A percentile compares a stretch with the other conserved stretches of the same genome.
Evolutionary conservation across 2,113 vertebrate species (phyloP).

Genomic region (Actinemys pallida): DNA sequence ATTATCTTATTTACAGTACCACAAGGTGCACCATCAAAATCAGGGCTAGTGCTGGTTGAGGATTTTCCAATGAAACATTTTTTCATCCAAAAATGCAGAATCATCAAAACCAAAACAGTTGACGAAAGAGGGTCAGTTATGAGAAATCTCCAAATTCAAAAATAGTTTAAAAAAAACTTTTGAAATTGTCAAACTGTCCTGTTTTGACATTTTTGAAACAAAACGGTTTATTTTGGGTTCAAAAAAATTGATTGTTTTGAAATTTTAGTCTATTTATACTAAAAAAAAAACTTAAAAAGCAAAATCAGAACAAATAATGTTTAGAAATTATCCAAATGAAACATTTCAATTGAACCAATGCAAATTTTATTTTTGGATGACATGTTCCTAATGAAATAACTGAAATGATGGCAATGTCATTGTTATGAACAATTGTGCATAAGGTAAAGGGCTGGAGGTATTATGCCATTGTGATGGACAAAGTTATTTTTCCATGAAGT

Average conservation of each 20-base stretch:
- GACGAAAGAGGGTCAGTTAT: neutral
- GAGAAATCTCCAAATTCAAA: neutral
- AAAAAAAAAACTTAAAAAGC: neutral
- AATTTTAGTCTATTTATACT: neutral
- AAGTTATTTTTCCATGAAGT: neutral
- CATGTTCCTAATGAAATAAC: neutral
- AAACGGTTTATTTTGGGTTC: neutral
- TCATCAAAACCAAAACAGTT: neutral
- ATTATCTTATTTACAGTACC: slow-evolving; percentile 21
- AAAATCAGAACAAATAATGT: neutral
- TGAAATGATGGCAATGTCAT: neutral
- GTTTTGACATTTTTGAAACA: neutral
- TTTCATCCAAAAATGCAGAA: neutral
- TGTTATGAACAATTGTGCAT: neutral
- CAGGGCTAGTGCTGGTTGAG: neutral
- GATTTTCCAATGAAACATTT: neutral
- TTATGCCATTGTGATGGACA: neutral
- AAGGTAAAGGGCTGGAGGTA: neutral
- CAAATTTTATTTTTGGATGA: neutral
- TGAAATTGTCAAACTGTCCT: neutral
- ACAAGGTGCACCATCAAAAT: neutral
- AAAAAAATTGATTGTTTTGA: neutral
- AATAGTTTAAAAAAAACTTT: neutral
- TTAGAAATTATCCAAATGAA: neutral
- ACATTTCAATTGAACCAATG: neutral